Base-by-base conservation (phyloP, 2,888 invertebrate species). In the Nomada lathburiana region DNA sequence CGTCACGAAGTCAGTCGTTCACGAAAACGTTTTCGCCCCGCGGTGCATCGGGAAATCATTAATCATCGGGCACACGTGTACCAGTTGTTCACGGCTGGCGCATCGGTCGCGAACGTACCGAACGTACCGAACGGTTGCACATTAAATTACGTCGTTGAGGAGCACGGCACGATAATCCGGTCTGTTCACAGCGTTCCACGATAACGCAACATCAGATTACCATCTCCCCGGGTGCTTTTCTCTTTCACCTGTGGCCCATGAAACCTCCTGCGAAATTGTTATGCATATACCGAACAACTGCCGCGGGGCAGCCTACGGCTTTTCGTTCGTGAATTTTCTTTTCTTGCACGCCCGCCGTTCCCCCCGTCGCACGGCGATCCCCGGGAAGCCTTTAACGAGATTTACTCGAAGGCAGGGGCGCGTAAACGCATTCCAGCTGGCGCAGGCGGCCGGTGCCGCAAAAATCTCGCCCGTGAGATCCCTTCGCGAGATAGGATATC, bases 401-500 rank as follows among this genome's bases (percentile, higher is more conserved):
- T 80, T 82, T 85, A 80, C 82, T 78, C 77, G 82, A 75, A 83
- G 85, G 82, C 65, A 79, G 81, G 85, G 83, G 80, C 86, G 85
- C 83, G 86, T 86, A 86, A 86, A 86, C 86, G 86, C 86, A 85
- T 84, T 80, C 84, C 86, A 76, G 76, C 74, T 60, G 85, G 79
- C 70, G 80, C 85, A 78, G 83, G 82, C 82, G 79, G 79, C 18
- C 73, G 79, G 55, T 29, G 71, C 71, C 64, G 83, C 78, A 83
- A 85, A 85, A 83, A 84, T 82, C 84, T 60, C 81, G 81, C 76
- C 87, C 80, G 13, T 13, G 73, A 91, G 92, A 92, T 92, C 91
- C 90, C 89, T 90, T 89, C 89, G 89, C 89, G 89, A 91, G 92
- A 92, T 91, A 91, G 88, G 87, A 89, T 91, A 91, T 90, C 90